Evolutionary conservation across 2,888 invertebrate genomes (phyloP).

Genomic region (Halictus quadricinctus): DNA sequence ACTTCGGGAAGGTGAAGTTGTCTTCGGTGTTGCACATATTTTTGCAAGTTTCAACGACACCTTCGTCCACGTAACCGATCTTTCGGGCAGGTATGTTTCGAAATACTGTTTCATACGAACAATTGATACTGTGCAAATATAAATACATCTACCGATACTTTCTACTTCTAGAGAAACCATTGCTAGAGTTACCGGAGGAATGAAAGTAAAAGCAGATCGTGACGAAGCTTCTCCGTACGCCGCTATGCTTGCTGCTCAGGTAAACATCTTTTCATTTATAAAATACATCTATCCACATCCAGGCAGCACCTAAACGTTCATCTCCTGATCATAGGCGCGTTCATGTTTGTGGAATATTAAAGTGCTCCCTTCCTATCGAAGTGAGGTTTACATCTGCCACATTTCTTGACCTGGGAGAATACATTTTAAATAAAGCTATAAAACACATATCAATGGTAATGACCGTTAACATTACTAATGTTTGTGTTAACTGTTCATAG

Average conservation of each 20-base stretch:
- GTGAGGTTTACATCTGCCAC: slow-evolving; percentile 11
- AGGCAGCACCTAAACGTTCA: slow-evolving; percentile 73
- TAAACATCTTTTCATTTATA: slow-evolving; percentile 78
- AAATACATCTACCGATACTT: background rate
- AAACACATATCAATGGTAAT: background rate
- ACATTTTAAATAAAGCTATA: slow-evolving; percentile 19
- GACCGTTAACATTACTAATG: background rate
- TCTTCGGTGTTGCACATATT: slow-evolving; percentile 99
- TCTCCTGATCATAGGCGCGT: slow-evolving; percentile 70
- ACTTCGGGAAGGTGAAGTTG: slow-evolving; percentile 97
- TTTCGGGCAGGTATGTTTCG: slow-evolving; percentile 91
- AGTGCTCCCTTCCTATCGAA: slow-evolving; percentile 62
- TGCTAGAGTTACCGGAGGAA: slow-evolving; percentile 97
- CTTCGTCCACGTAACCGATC: slow-evolving; percentile 99
- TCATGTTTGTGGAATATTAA: slow-evolving; percentile 76
- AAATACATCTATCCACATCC: slow-evolving; percentile 66
- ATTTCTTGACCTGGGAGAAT: slow-evolving; percentile 31
- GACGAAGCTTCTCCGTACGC: slow-evolving; percentile 99
- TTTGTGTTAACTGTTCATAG: slow-evolving; percentile 81
- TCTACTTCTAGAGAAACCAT: slow-evolving; percentile 89
- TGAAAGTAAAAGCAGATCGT: slow-evolving; percentile 99
- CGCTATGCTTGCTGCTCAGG: slow-evolving; percentile 99
- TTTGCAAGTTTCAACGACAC: slow-evolving; percentile 99
- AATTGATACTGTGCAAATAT: background rate
- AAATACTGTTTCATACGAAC: background rate